phyloP scores from a whole-genome alignment of 2,888 invertebrate genomes.

The Gymnocheta viridis region DNA sequence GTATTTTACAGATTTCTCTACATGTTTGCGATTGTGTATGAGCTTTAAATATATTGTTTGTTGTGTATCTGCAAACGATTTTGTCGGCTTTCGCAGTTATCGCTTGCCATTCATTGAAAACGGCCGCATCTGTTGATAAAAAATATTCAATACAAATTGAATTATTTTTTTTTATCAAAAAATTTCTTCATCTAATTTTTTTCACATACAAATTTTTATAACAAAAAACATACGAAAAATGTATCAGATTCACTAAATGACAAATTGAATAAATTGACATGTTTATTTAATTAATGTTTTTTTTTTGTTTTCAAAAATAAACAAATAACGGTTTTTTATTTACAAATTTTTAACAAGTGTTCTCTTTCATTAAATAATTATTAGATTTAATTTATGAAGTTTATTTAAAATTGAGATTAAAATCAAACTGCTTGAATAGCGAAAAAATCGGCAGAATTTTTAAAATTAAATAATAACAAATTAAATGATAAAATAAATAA shows the following conservation, averaged over 20 bases:
- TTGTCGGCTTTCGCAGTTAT: slow-evolving; percentile 73
- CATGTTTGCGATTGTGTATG: slow-evolving; percentile 41
- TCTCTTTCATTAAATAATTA: slow-evolving; percentile 14
- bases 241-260: neutral
- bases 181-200: slow-evolving; percentile 20
- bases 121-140: slow-evolving; percentile 64
- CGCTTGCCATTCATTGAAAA: slow-evolving; percentile 72
- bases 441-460: slow-evolving; percentile 35
- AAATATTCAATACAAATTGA: neutral
- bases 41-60: slow-evolving; percentile 60
- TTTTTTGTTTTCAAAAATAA: neutral
- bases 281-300: neutral
- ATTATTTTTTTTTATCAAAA: slow-evolving; percentile 12
- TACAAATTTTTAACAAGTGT: neutral
- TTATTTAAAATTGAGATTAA: slow-evolving; percentile 4
- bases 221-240: slow-evolving; percentile 36
- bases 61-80: slow-evolving; percentile 70
- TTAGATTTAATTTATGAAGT: neutral
- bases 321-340: slow-evolving; percentile 37
- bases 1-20: slow-evolving; percentile 59
- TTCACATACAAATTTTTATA: neutral
- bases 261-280: neutral
- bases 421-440: slow-evolving; percentile 8
- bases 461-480: slow-evolving; percentile 4
- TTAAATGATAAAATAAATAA: slow-evolving; percentile 6